These are phyloP conservation scores for Gorsachius magnificus DNA, from an alignment of 2,797 vertebrate genomes.

Conservation along the genomic window DNA sequence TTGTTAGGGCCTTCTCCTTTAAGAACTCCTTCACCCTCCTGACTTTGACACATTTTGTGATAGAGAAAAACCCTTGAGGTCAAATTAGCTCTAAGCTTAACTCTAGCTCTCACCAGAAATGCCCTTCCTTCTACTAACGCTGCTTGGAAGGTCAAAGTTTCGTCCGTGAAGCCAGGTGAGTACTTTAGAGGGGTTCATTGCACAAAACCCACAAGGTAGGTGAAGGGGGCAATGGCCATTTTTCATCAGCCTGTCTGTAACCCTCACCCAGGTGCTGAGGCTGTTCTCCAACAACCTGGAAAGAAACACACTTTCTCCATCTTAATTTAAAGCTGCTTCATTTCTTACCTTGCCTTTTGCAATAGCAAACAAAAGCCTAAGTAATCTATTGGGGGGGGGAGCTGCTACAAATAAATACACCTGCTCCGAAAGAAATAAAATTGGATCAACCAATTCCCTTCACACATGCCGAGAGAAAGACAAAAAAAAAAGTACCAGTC, in stretches of 20 bases:
- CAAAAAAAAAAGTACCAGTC: neutral
- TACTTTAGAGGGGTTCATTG: neutral
- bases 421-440: neutral
- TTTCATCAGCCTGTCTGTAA: neutral
- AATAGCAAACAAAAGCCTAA: neutral
- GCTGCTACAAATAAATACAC: neutral
- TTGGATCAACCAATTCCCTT: neutral
- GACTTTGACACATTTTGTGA: neutral
- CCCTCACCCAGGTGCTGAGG: neutral
- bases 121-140: neutral
- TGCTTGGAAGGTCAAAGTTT: neutral
- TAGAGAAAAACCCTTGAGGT: neutral
- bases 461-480: neutral
- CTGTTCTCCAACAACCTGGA: neutral
- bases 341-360: neutral
- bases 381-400: neutral
- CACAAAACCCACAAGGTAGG: accelerated
- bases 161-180: neutral
- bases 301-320: accelerated
- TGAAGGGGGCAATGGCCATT: neutral
- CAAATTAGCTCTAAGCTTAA: neutral
- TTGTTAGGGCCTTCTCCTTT: neutral
- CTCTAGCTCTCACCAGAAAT: neutral
- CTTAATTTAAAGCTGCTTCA: neutral
- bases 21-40: neutral